Evolutionary conservation across 2,113 vertebrate genomes (phyloP).

Genomic region (Nothocercus nigrocapillus): DNA sequence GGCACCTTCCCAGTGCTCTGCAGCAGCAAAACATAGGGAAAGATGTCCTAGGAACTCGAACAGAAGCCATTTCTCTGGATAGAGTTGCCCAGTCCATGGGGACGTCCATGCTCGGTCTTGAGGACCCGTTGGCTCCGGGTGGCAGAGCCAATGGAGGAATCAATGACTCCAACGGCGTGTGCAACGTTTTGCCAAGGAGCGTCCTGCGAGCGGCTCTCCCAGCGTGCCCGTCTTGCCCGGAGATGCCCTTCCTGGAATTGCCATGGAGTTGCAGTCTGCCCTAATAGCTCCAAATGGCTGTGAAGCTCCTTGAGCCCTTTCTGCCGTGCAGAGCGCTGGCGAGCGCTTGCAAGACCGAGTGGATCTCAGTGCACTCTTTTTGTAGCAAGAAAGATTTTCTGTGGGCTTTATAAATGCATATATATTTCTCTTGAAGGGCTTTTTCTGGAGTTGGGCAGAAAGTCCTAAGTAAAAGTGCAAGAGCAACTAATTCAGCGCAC

Average conservation of each 20-base stretch:
- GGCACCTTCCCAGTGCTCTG: background rate
- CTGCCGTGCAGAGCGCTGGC: accelerated
- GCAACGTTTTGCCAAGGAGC: constrained; percentile 68
- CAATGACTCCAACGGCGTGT: constrained; percentile 52
- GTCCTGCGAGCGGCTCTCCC: constrained; percentile 64
- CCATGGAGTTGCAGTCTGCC: constrained; percentile 43
- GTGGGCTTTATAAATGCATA: background rate
- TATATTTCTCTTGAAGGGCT: constrained; percentile 56
- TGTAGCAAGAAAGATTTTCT: constrained; percentile 33
- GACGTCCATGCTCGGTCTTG: background rate
- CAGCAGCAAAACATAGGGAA: background rate
- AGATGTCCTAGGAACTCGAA: background rate
- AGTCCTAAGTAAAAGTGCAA: background rate
- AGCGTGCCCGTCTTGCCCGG: constrained; percentile 54
- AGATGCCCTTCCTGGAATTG: constrained; percentile 64
- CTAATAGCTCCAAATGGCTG: constrained; percentile 30
- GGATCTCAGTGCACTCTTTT: constrained; percentile 24
- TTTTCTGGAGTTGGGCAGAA: constrained; percentile 36
- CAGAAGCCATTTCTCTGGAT: background rate
- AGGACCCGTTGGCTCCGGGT: background rate
- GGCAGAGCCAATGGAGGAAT: constrained; percentile 17
- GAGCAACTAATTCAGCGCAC: constrained; percentile 56
- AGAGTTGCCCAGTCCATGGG: background rate
- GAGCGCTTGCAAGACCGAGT: background rate
- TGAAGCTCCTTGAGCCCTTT: constrained; percentile 62